Base-by-base conservation (phyloP, 1,140 invertebrate genomes). In the Drosophila auraria region DNA sequence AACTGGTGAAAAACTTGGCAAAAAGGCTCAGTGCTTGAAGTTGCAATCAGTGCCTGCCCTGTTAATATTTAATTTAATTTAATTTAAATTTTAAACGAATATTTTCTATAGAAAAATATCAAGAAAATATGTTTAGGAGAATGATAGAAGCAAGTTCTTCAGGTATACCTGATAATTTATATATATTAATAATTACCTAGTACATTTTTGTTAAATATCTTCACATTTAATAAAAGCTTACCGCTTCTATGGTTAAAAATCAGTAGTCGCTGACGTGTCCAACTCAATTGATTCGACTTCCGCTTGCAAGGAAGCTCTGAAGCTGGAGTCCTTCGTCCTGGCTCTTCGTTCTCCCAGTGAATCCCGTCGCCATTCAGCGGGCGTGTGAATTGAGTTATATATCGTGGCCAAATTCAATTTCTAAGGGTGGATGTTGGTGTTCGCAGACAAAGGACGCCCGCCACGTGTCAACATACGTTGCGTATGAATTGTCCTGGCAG, bases 381-480 rank as follows among this genome's bases (percentile, higher is more conserved):
- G 57, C 58, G 83, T 81, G 78, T 78, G 86, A 90, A 89, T 89
- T 78, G 86, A 89, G 78, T 89, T 89, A 89, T 89, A 89, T 75
- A 50, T 59, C 42, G 40, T 47, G 74, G 78, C 73, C 40, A 79
- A 90, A 89, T 90, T 89, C 78, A 89, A 89, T 89, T 89, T 90
- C 61, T 59, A 30, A n/a, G 59, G 64, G 45, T 45, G 68, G 50
- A 33, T 44, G 56, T 40, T 44, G 33, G n/a, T 27, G 60, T 50
- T 51, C 38, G 33, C 54, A 47, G 63, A 80, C 78, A 78, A 78
- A 80, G 58, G 62, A 25, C 40, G 11, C 36, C 60, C 47, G 59
- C 51, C 82, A 77, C 80, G 71, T 83, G 75, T 77, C 65, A 51
- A 73, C 65, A 65, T 51, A 87, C 77, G 72, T 50, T 80, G 80